Percentiles rank a stretch among this genome's conserved stretches.
Evolutionary conservation across 2,888 invertebrate species (phyloP).

Genomic region (Synergus itoensis): DNA sequence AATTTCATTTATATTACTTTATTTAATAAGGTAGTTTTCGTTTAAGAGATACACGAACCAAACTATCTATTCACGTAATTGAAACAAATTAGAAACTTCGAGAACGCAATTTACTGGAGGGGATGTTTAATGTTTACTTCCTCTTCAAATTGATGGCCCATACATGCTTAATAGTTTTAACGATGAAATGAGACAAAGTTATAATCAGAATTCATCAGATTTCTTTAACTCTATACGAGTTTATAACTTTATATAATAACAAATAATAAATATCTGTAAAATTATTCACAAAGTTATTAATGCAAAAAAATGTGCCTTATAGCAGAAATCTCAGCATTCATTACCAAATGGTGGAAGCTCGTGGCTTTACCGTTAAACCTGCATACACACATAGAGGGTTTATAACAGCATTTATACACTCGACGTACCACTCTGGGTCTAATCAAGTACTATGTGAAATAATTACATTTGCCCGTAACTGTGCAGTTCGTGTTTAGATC

Average conservation of each 20-base stretch:
- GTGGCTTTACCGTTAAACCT: constrained; percentile 6
- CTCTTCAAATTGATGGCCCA: background rate
- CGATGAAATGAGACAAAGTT: constrained; percentile 10
- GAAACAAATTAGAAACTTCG: constrained; percentile 1
- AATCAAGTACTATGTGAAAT: constrained; percentile 32
- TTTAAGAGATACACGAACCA: background rate
- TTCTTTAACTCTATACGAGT: no score
- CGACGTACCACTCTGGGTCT: constrained; percentile 28
- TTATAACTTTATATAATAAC: background rate
- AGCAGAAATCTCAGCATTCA: constrained; percentile 29
- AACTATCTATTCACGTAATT: background rate
- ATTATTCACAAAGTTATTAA: background rate
- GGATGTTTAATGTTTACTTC: background rate
- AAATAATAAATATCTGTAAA: background rate
- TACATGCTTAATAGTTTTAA: background rate
- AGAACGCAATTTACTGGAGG: background rate
- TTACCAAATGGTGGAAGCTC: background rate
- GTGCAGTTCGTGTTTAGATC: constrained; percentile 37
- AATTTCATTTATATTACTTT: no score
- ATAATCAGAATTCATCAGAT: background rate
- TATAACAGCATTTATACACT: constrained; percentile 28
- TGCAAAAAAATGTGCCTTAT: background rate
- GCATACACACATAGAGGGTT: background rate
- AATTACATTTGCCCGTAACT: constrained; percentile 38
- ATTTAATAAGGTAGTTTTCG: background rate